These are phyloP conservation scores for Drosophila santomea DNA, from an alignment of 1,140 invertebrate species.

Conservation along the genomic window DNA sequence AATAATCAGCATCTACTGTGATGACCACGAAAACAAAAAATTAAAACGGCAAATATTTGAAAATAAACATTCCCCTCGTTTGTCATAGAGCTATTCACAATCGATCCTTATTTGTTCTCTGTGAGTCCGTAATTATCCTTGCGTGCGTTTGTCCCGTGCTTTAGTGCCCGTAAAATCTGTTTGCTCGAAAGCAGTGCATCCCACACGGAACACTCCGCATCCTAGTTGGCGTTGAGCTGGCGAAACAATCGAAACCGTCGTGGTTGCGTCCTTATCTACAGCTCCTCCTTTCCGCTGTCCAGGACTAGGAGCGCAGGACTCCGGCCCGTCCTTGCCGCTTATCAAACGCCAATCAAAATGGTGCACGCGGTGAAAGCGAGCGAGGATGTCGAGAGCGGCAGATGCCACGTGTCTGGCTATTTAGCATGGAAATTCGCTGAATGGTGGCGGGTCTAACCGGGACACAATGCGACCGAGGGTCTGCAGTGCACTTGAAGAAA, in stretches of 20 bases:
- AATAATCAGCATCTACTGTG: neutral
- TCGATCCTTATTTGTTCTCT: conserved; percentile 9
- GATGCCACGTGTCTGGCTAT: conserved; percentile 60
- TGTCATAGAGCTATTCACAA: neutral
- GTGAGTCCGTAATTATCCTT: conserved; percentile 33
- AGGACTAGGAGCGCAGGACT: conserved; percentile 13
- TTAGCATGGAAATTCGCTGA: conserved; percentile 60
- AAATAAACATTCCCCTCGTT: neutral
- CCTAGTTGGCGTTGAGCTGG: neutral
- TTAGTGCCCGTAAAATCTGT: conserved; percentile 41
- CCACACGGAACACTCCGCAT: conserved; percentile 20
- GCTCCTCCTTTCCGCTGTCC: conserved; percentile 12
- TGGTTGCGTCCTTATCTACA: conserved; percentile 27
- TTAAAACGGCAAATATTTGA: conserved; percentile 1
- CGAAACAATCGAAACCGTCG: conserved; percentile 22
- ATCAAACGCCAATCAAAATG: conserved; percentile 59
- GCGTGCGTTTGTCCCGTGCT: conserved; percentile 30
- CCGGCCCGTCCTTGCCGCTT: conserved; percentile 40
- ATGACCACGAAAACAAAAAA: neutral
- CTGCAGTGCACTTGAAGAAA: conserved; percentile 22
- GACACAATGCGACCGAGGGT: conserved; percentile 41
- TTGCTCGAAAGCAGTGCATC: conserved; percentile 40
- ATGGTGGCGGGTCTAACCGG: conserved; percentile 30
- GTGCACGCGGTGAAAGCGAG: conserved; percentile 36
- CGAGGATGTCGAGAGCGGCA: conserved; percentile 35